Conservation (phyloP, 2,113 vertebrate species). For the Alethe castanea region DNA sequence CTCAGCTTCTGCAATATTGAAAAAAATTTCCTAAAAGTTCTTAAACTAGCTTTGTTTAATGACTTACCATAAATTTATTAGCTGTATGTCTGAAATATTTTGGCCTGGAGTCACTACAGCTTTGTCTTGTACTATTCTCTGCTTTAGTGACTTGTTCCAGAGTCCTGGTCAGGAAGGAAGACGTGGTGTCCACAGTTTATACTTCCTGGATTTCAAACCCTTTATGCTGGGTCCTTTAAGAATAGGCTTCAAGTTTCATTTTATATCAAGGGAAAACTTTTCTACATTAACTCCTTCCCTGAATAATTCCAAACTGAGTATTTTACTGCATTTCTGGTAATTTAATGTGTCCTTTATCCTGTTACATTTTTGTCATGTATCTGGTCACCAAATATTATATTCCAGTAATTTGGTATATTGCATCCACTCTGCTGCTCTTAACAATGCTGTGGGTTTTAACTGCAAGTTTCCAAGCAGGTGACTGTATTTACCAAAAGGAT, state of each 20-base stretch:
- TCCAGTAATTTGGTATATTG: slow-evolving; percentile 1
- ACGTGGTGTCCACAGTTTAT: not conserved
- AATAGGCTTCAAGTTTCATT: slow-evolving; percentile 22
- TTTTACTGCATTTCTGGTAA: slow-evolving; percentile 34
- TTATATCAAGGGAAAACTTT: slow-evolving; percentile 23
- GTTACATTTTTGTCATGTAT: slow-evolving; percentile 32
- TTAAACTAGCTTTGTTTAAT: not conserved
- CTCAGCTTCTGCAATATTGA: not conserved
- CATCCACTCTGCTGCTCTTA: not conserved
- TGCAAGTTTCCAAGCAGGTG: slow-evolving; percentile 34
- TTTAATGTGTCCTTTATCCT: slow-evolving; percentile 33
- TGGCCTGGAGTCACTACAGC: not conserved
- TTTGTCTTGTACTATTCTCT: not conserved
- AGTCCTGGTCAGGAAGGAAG: not conserved
- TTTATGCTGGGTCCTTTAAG: not conserved
- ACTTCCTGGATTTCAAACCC: slow-evolving; percentile 19
- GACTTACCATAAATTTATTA: not conserved
- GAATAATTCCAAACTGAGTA: slow-evolving; percentile 3
- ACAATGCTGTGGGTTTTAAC: not conserved
- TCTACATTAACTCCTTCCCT: slow-evolving; percentile 4
- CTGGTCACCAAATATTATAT: slow-evolving; percentile 40
- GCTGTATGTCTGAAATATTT: not conserved
- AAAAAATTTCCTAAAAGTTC: not conserved
- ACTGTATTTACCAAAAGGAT: slow-evolving; percentile 45
- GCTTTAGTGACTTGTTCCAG: not conserved